These are phyloP conservation scores for Styela clava DNA, from an alignment of 23 tunicate species.

Conservation along the genomic window DNA sequence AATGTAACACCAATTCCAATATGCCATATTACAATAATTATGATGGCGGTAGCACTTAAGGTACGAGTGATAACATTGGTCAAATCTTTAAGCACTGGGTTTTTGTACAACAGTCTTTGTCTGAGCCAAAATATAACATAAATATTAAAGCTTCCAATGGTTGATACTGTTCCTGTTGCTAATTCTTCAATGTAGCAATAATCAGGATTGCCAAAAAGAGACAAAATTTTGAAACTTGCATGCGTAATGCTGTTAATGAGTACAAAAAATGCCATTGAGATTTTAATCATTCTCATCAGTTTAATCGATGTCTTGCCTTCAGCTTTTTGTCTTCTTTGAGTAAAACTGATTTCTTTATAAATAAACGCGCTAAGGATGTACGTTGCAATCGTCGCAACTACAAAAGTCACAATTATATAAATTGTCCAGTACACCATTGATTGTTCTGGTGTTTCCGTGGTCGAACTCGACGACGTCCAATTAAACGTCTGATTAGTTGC, in stretches of 20 bases:
- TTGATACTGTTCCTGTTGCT: neutral
- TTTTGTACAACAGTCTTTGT: neutral
- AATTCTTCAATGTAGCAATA: neutral
- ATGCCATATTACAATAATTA: neutral
- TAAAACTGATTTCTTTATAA: too few relatives aligned
- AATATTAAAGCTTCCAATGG: neutral
- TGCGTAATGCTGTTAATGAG: neutral
- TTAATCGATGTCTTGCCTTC: too few relatives aligned
- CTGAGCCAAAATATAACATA: neutral
- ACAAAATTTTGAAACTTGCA: neutral
- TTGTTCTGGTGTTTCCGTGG: too few relatives aligned
- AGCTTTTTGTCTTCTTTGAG: too few relatives aligned
- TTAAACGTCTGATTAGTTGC: too few relatives aligned
- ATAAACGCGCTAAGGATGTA: too few relatives aligned
- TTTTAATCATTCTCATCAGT: too few relatives aligned
- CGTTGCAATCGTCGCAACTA: too few relatives aligned
- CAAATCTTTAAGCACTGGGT: neutral
- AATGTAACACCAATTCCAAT: neutral
- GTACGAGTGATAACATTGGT: neutral
- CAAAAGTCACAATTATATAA: too few relatives aligned
- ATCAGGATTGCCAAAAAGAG: neutral
- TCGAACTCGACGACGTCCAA: too few relatives aligned
- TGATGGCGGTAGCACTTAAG: neutral
- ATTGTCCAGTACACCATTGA: too few relatives aligned
- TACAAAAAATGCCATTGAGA: too few relatives aligned